Evolutionary conservation across 92 coral and sea anemone species (phyloP).

Genomic region (Actinernus sp.): DNA sequence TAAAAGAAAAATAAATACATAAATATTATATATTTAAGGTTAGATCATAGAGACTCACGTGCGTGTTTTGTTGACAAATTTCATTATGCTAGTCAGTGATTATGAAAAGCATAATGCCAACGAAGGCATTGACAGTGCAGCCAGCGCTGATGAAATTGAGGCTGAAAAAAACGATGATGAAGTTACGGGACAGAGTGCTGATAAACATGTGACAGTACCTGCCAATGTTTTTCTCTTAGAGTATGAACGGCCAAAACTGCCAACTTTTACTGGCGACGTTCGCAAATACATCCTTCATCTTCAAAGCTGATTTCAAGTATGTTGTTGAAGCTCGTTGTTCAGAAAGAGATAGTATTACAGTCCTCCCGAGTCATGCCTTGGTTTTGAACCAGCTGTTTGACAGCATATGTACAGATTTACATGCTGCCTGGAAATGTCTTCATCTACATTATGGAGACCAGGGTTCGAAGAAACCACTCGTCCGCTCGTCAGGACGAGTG

Average conservation of each 20-base stretch:
- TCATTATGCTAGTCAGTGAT: too few species aligned
- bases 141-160: too few species aligned
- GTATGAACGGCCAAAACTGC: slow-evolving; percentile 59
- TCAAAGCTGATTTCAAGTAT: slow-evolving; percentile 58
- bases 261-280: slow-evolving; percentile 58
- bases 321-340: slow-evolving; percentile 49
- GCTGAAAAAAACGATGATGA: too few species aligned
- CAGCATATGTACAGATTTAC: slow-evolving; percentile 42
- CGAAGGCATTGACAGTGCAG: too few species aligned
- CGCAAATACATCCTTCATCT: slow-evolving; percentile 54
- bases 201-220: too few species aligned
- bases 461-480: too few species aligned
- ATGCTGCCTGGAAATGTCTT: slow-evolving; percentile 47
- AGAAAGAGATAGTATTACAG: slow-evolving; percentile 50
- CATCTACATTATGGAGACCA: slow-evolving; percentile 48
- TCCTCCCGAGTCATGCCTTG: slow-evolving; percentile 45
- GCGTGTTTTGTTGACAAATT: too few species aligned
- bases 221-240: slow-evolving; percentile 9
- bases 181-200: too few species aligned
- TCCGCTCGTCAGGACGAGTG: too few species aligned
- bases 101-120: not conserved
- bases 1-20: too few species aligned
- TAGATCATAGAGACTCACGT: too few species aligned
- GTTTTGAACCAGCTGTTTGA: slow-evolving; percentile 22
- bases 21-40: too few species aligned